Conservation (phyloP, 1,140 invertebrate genomes). For the Pseudoatta argentina region DNA sequence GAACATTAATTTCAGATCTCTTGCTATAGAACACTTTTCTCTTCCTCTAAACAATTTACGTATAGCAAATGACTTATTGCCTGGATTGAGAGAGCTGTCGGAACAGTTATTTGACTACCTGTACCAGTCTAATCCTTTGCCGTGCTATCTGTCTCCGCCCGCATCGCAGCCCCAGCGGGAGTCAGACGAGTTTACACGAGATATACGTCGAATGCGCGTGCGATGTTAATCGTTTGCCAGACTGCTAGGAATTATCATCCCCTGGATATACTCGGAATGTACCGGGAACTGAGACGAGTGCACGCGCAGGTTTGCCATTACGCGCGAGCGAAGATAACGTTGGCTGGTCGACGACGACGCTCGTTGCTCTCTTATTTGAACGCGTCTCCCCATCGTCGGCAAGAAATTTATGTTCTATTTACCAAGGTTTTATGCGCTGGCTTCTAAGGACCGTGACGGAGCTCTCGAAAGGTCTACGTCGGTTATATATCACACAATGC, state of each 20-base stretch:
- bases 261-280: conserved; percentile 58
- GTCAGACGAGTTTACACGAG: conserved; percentile 71
- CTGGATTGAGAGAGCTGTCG: conserved; percentile 59
- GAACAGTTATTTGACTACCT: conserved; percentile 76
- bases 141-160: conserved; percentile 48
- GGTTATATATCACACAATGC: conserved; percentile 60
- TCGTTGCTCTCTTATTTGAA: conserved; percentile 68
- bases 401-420: conserved; percentile 65
- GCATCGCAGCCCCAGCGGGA: conserved; percentile 61
- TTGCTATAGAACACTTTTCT: not conserved
- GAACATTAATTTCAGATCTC: not conserved
- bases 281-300: conserved; percentile 23
- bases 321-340: conserved; percentile 67
- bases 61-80: conserved; percentile 72
- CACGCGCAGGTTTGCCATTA: conserved; percentile 66
- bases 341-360: conserved; percentile 37
- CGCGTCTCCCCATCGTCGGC: conserved; percentile 45
- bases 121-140: conserved; percentile 71
- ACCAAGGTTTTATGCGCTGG: conserved; percentile 63
- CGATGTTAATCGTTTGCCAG: conserved; percentile 81
- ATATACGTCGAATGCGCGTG: conserved; percentile 69
- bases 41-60: conserved; percentile 31
- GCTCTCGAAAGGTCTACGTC: conserved; percentile 58
- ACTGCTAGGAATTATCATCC: conserved; percentile 77
- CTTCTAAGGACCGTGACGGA: conserved; percentile 58